Evolutionary conservation across 2,888 invertebrate genomes (phyloP).

Genomic region (Amphipyra berbera): DNA sequence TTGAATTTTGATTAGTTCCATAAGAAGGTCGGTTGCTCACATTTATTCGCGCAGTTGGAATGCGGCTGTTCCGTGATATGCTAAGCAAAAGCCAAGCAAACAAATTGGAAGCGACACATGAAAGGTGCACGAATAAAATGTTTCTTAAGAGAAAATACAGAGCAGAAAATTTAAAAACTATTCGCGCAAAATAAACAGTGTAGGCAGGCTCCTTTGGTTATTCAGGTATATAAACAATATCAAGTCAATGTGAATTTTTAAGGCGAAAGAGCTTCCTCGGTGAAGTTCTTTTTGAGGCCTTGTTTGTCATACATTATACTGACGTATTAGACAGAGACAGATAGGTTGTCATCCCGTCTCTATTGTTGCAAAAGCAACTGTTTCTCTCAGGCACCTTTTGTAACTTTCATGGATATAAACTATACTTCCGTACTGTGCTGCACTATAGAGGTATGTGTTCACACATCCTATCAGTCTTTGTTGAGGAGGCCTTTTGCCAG

Average conservation of each 20-base stretch:
- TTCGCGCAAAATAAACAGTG: slow-evolving; percentile 41
- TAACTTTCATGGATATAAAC: too few species aligned
- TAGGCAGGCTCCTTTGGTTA: slow-evolving; percentile 18
- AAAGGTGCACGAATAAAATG: slow-evolving; percentile 69
- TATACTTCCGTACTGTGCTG: too few species aligned
- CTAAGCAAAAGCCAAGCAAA: slow-evolving; percentile 86
- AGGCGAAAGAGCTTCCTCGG: too few species aligned
- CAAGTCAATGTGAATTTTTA: background rate
- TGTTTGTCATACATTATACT: too few species aligned
- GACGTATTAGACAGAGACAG: too few species aligned
- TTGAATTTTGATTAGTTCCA: slow-evolving; percentile 18
- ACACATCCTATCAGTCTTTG: too few species aligned
- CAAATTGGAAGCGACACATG: slow-evolving; percentile 81
- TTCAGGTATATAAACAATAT: slow-evolving; percentile 26
- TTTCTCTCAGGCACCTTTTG: too few species aligned
- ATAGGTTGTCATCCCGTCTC: too few species aligned
- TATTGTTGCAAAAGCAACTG: too few species aligned
- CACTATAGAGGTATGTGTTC: too few species aligned
- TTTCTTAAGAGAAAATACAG: slow-evolving; percentile 64
- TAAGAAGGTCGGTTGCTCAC: slow-evolving; percentile 78
- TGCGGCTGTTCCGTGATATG: slow-evolving; percentile 84
- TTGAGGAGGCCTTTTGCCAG: too few species aligned
- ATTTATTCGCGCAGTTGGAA: slow-evolving; percentile 80
- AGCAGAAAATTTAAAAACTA: slow-evolving; percentile 56
- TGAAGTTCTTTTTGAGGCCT: too few species aligned